Evolutionary conservation across 2,888 invertebrate genomes (phyloP), one percentile per base, ranked within the genome.

Genomic region (Patella caerulea): DNA sequence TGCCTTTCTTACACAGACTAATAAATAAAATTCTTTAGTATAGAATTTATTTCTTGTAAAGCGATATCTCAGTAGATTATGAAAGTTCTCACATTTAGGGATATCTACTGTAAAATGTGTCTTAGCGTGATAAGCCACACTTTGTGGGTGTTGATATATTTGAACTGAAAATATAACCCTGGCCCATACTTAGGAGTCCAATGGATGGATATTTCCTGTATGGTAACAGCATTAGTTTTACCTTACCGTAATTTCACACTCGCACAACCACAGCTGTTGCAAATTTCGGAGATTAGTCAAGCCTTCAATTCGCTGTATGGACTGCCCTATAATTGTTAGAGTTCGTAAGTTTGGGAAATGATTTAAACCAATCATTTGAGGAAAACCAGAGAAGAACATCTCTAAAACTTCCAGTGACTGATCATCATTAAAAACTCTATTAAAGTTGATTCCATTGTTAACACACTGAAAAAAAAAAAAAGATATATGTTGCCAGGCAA

Each of bases 371-470:
- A 87, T 81, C 53, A 92, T 87, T 71, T 86, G 83, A 4, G 91
- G 89, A 81, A 86, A 90, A 2, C 91, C 91, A 53, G 90, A 89
- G 83, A 92, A 92, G 81, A 92, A 92, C 86, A 91, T 89, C 81
- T 92, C 91, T 77, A 92, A 75, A 14, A 83, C 75, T n/a, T 84
- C 78, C 53, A 88, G 85, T 53, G 83, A 83, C 53, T 79, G 82
- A 53, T 91, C 89, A 24, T 83, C 84, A 72, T 78, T 78, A 55
- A 74, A 77, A 65, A 90, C 73, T 55, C 85, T 86, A 77, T 79
- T 82, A 79, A 83, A 88, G 76, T 81, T 87, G 59, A 91, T 79
- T 54, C 91, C 91, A 89, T 91, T 91, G 74, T 82, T 86, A 19
- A 82, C 74, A 82, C 89, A 89, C 90, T 90, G 82, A 55, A 85